Percentiles rank a stretch among this genome's conserved stretches.
Evolutionary conservation across 2,113 vertebrate species (phyloP).

Genomic region (Ginglymostoma cirratum): DNA sequence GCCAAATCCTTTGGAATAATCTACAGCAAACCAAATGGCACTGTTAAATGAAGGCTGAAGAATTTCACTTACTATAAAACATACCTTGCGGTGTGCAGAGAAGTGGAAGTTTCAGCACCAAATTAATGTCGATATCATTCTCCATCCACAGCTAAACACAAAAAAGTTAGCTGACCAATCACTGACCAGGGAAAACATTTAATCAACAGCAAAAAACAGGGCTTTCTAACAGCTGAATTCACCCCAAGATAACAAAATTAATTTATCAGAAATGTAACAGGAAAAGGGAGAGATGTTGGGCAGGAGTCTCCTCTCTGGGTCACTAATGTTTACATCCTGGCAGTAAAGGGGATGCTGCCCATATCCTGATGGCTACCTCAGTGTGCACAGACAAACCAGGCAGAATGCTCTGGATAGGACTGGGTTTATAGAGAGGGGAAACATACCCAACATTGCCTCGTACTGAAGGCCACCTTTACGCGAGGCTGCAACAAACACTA

Average conservation of each 20-base stretch:
- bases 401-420: too few species aligned
- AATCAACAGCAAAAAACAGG: background rate
- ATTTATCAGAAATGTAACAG: background rate
- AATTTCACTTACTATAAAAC: background rate
- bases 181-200: background rate
- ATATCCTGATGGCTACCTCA: too few species aligned
- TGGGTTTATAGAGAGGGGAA: too few species aligned
- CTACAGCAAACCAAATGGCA: conserved; percentile 42
- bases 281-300: too few species aligned
- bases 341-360: too few species aligned
- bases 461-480: too few species aligned
- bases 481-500: too few species aligned
- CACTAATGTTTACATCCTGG: too few species aligned
- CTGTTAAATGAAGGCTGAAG: background rate
- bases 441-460: too few species aligned
- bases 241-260: background rate
- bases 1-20: conserved; percentile 68
- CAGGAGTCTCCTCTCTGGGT: too few species aligned
- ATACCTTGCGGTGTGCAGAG: background rate
- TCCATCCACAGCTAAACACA: background rate
- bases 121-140: background rate
- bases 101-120: too few species aligned
- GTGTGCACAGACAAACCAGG: too few species aligned
- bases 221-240: background rate
- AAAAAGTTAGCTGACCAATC: background rate